Evolutionary conservation across 1,140 invertebrate species (phyloP).

Genomic region (Euura lappo): DNA sequence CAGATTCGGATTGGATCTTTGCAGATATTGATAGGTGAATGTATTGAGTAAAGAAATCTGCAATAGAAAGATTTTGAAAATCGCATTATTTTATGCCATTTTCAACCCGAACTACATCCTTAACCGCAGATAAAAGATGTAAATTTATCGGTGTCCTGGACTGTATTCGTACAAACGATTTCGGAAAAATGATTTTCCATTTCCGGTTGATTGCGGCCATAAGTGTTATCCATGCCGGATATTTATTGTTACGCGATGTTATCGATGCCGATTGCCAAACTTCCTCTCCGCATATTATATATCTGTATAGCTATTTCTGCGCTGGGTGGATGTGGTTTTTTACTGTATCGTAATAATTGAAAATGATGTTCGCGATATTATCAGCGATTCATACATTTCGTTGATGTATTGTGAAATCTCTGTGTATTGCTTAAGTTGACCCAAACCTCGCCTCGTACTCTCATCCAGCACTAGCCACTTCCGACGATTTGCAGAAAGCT

Average conservation of each 20-base stretch:
- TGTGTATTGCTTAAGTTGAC: neutral
- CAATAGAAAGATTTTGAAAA: too few relatives aligned
- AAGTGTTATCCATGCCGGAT: neutral
- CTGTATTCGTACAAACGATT: too few relatives aligned
- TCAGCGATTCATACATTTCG: neutral
- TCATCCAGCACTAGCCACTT: too few relatives aligned
- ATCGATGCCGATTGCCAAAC: constrained; percentile 2
- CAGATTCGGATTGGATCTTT: too few relatives aligned
- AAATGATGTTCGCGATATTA: neutral
- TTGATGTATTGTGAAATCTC: neutral
- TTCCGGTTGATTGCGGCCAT: neutral
- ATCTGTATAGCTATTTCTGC: neutral
- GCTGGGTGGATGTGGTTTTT: too few relatives aligned
- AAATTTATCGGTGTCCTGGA: too few relatives aligned
- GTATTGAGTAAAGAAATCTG: too few relatives aligned
- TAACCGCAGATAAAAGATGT: too few relatives aligned
- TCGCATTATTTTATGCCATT: too few relatives aligned
- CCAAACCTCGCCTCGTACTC: neutral
- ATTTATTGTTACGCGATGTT: constrained; percentile 3
- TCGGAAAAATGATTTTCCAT: neutral
- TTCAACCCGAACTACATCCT: too few relatives aligned
- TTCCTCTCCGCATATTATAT: neutral
- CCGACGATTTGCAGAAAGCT: too few relatives aligned
- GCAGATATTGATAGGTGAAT: too few relatives aligned
- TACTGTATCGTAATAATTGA: neutral